Evolutionary conservation across 2,113 vertebrate genomes (phyloP).

Genomic region (Brachionichthys hirsutus): DNA sequence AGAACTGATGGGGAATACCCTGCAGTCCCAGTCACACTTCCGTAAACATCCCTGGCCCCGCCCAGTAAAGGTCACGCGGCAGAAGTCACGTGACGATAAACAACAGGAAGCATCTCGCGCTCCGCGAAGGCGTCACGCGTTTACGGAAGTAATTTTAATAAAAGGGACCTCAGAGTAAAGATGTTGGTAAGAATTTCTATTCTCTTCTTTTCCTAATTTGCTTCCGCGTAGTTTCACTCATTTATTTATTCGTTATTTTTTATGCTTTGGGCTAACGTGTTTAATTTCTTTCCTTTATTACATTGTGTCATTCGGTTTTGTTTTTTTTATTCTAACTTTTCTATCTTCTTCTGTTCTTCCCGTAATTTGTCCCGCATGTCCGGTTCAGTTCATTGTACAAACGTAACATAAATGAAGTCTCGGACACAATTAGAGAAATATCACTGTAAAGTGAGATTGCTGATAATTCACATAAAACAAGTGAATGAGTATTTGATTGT

Average conservation of each 20-base stretch:
- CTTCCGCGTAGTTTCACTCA: not conserved
- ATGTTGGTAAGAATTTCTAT: not conserved
- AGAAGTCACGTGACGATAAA: constrained; percentile 38
- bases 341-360: not conserved
- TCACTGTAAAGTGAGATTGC: not conserved
- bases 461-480: not conserved
- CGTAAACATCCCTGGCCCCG: constrained; percentile 33
- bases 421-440: not conserved
- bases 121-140: not conserved
- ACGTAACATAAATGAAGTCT: not conserved
- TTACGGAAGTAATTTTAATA: constrained; percentile 35
- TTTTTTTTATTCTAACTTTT: not conserved
- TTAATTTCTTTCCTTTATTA: not conserved
- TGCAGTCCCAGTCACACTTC: constrained; percentile 80
- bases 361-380: not conserved
- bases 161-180: not conserved
- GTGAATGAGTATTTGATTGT: too few relatives aligned
- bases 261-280: not conserved
- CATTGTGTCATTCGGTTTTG: not conserved
- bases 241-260: not conserved
- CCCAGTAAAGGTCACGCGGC: constrained; percentile 44
- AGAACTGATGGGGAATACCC: constrained; percentile 84
- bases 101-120: constrained; percentile 12
- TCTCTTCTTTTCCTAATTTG: not conserved
- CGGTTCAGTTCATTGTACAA: not conserved